phyloP scores from a whole-genome alignment of 2,797 vertebrate genomes.

The Coluber constrictor region DNA sequence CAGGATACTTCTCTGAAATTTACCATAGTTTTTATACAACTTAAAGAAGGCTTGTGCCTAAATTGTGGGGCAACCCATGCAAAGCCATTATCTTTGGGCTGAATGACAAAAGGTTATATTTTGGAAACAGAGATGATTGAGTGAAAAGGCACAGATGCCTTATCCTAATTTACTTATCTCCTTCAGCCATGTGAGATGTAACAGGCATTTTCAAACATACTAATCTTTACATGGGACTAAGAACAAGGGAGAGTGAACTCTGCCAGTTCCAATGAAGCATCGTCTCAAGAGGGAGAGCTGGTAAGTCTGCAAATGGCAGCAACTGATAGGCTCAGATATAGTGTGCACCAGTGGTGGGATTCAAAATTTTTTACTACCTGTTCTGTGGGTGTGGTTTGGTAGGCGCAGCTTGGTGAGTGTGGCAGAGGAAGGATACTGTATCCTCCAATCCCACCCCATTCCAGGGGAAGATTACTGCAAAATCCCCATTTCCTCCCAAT shows the following conservation, averaged over 20 bases:
- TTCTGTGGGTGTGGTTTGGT: too few relatives aligned
- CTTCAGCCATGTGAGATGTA: not conserved
- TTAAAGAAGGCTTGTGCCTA: too few relatives aligned
- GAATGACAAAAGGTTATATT: not conserved
- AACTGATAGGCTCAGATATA: not conserved
- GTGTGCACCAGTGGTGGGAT: not conserved
- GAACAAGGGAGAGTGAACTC: not conserved
- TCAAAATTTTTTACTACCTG: too few relatives aligned
- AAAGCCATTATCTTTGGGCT: not conserved
- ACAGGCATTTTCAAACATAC: not conserved
- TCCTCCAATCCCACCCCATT: too few relatives aligned
- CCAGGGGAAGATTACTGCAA: too few relatives aligned
- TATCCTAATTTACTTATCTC: not conserved
- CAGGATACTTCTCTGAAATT: not conserved
- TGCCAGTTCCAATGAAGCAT: not conserved
- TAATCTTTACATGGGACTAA: not conserved
- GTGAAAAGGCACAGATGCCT: constrained; percentile 21
- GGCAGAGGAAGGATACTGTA: too few relatives aligned
- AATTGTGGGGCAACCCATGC: not conserved
- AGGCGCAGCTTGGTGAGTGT: too few relatives aligned
- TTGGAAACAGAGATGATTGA: constrained; percentile 22
- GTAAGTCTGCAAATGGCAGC: not conserved
- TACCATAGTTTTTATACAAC: not conserved
- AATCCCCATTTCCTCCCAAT: too few relatives aligned
- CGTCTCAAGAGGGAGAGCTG: not conserved